phyloP scores from a whole-genome alignment of 2,797 vertebrate genomes.

The Steatocranus sp. region DNA sequence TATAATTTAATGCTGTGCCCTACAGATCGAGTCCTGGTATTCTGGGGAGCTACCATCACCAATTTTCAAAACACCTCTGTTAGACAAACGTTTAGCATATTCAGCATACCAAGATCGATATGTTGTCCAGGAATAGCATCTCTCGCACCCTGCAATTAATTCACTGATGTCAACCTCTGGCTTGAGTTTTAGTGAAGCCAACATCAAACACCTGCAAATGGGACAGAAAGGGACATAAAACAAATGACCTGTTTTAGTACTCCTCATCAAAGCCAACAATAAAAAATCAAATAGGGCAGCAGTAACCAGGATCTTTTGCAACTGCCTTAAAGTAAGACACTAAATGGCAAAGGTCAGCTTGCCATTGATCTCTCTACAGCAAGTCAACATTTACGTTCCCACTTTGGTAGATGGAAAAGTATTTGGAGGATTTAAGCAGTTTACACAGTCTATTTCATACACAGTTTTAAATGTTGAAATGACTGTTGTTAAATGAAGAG shows the following conservation, averaged over 20 bases:
- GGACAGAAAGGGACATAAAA: conserved; percentile 43
- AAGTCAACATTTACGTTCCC: conserved; percentile 22
- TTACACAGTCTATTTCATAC: neutral
- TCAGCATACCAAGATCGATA: conserved; percentile 67
- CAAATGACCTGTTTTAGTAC: conserved; percentile 52
- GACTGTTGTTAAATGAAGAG: neutral
- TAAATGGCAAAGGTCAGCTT: conserved; percentile 50
- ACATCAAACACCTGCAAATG: conserved; percentile 55
- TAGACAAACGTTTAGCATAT: conserved; percentile 67
- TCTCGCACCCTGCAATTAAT: conserved; percentile 57
- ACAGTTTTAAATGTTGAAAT: neutral
- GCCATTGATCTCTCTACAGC: conserved; percentile 30
- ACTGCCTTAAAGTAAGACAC: conserved; percentile 41
- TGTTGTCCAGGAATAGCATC: conserved; percentile 47
- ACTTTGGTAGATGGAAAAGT: neutral
- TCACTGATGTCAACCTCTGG: conserved; percentile 62
- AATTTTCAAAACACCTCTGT: conserved; percentile 45
- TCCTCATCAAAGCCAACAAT: conserved; percentile 44
- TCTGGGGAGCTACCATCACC: conserved; percentile 11
- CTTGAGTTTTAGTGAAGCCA: conserved; percentile 65
- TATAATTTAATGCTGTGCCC: conserved; percentile 1
- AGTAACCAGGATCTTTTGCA: conserved; percentile 32
- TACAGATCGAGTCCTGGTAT: conserved; percentile 22
- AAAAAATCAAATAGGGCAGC: conserved; percentile 48
- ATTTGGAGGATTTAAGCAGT: neutral